Conservation (phyloP, 2,888 invertebrate species). For the Cephus spinipes region DNA sequence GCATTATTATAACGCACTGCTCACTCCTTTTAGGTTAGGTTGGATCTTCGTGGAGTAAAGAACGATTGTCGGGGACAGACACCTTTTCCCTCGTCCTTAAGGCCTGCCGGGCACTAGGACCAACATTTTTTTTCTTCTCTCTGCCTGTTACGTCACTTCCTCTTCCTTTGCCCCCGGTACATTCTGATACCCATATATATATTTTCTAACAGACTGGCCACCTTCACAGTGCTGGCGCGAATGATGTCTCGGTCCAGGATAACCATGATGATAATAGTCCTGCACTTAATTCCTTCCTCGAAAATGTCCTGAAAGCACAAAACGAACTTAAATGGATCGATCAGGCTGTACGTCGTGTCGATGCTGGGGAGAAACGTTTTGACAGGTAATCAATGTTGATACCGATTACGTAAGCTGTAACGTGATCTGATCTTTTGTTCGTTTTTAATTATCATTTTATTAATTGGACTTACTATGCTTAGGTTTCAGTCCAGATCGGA, state of each 20-base stretch:
- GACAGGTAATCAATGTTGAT: not conserved
- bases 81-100: slow-evolving; percentile 7
- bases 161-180: not conserved
- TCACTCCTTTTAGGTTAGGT: not conserved
- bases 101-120: not conserved
- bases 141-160: not conserved
- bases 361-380: not conserved
- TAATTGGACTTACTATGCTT: not conserved
- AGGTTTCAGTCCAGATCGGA: not conserved
- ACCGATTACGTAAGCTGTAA: not conserved
- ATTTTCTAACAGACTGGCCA: not conserved
- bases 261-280: slow-evolving; percentile 27
- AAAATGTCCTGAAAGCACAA: slow-evolving; percentile 45
- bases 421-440: not conserved
- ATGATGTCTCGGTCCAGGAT: not conserved
- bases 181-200: not conserved
- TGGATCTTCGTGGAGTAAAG: slow-evolving; percentile 16
- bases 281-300: slow-evolving; percentile 46
- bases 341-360: slow-evolving; percentile 30
- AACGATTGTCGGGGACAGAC: slow-evolving; percentile 44
- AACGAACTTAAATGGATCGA: slow-evolving; percentile 56
- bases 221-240: not conserved
- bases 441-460: not conserved
- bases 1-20: slow-evolving; percentile 49
- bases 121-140: not conserved